These are phyloP conservation scores for Holcopasites calliopsidis DNA, from an alignment of 1,140 invertebrate genomes.

Conservation along the genomic window DNA sequence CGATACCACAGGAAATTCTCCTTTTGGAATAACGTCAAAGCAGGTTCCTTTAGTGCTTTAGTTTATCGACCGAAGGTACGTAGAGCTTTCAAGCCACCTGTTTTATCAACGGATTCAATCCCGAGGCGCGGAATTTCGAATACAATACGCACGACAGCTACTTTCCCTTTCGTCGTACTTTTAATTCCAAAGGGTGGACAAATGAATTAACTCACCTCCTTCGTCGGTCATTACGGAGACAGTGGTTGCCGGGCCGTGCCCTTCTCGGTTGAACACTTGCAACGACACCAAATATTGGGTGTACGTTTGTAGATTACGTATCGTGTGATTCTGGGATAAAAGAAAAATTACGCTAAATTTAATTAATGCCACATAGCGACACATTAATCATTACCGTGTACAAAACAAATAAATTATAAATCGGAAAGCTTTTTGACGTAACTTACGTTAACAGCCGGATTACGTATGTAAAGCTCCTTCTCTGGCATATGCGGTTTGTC, in stretches of 20 bases:
- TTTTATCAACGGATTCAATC: slow-evolving; percentile 2
- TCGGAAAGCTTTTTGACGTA: neutral
- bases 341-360: neutral
- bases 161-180: neutral
- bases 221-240: slow-evolving; percentile 90
- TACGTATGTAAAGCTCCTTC: slow-evolving; percentile 85
- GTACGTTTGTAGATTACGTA: slow-evolving; percentile 85
- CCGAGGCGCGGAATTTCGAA: neutral
- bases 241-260: slow-evolving; percentile 85
- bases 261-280: slow-evolving; percentile 89
- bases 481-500: slow-evolving; percentile 81
- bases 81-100: neutral
- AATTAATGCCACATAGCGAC: neutral
- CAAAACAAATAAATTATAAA: neutral
- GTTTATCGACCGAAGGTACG: slow-evolving; percentile 11
- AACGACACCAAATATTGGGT: slow-evolving; percentile 88
- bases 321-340: slow-evolving; percentile 84
- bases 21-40: neutral
- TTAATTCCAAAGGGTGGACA: neutral
- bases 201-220: slow-evolving; percentile 84
- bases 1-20: neutral
- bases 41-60: neutral
- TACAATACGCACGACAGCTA: too few species aligned
- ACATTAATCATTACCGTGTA: neutral
- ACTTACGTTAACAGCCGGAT: slow-evolving; percentile 83